These are phyloP conservation scores for Brevimyrus niger DNA, from an alignment of 2,113 vertebrate genomes.

Conservation along the genomic window DNA sequence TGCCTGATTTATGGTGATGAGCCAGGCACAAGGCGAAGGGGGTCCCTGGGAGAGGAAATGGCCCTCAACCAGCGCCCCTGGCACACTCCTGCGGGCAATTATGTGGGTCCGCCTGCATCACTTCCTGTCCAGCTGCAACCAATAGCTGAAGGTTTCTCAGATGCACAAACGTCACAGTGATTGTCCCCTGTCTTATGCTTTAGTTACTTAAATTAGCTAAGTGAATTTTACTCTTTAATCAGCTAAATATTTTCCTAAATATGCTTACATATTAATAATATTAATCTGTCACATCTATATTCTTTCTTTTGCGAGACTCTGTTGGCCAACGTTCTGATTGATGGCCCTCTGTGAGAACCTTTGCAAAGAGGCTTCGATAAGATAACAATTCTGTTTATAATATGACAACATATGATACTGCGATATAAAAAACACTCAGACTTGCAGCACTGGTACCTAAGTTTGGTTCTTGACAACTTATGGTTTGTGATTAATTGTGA, in stretches of 20 bases:
- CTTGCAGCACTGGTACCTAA: neutral
- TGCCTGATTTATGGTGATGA: neutral
- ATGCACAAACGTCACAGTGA: neutral
- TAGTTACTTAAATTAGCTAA: neutral
- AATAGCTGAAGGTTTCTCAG: neutral
- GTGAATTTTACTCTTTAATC: neutral
- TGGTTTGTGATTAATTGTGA: neutral
- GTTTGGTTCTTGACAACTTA: neutral
- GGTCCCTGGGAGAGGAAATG: neutral
- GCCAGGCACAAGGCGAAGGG: neutral
- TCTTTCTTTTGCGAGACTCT: neutral
- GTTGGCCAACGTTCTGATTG: neutral
- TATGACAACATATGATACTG: neutral
- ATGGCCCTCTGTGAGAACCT: neutral
- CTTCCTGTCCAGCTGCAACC: conserved; percentile 8
- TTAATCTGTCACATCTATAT: neutral
- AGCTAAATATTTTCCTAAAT: neutral
- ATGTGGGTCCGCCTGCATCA: neutral
- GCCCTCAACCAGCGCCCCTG: neutral
- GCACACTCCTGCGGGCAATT: neutral
- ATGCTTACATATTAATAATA: neutral
- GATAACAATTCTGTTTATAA: neutral
- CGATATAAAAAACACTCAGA: neutral
- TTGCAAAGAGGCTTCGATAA: neutral
- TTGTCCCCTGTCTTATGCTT: neutral